Evolutionary conservation across 1,140 invertebrate genomes (phyloP).

Genomic region (Drosophila ogumai): DNA sequence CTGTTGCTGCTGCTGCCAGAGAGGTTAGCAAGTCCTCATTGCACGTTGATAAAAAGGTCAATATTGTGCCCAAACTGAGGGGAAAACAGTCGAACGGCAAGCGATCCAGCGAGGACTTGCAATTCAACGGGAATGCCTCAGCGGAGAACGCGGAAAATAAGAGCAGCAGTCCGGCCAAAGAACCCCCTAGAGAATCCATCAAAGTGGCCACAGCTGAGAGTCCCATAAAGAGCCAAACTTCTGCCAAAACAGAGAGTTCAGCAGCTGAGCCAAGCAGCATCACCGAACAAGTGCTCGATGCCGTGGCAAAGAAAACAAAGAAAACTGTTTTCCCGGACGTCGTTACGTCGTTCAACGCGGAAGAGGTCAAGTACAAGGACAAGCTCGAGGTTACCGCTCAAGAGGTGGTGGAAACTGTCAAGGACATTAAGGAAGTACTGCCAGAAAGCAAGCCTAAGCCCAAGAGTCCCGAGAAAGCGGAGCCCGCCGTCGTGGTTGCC

Average conservation of each 20-base stretch:
- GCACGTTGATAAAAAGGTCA: conserved; percentile 63
- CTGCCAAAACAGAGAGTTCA: conserved; percentile 2
- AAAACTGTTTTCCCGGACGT: conserved; percentile 70
- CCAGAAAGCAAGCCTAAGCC: conserved; percentile 22
- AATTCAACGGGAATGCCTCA: conserved; percentile 5
- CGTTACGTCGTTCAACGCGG: conserved; percentile 23
- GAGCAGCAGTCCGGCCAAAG: conserved; percentile 2
- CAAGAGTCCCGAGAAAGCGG: conserved; percentile 27
- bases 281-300: conserved; percentile 72
- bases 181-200: conserved; percentile 13
- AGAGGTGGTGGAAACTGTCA: conserved; percentile 8
- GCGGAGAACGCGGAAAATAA: conserved; percentile 22
- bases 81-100: conserved; percentile 84
- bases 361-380: conserved; percentile 29
- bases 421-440: conserved; percentile 17
- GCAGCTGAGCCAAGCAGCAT: conserved; percentile 35
- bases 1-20: not conserved
- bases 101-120: conserved; percentile 52
- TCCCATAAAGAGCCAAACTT: not conserved
- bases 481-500: not conserved
- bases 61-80: conserved; percentile 81
- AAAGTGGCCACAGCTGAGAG: conserved; percentile 2
- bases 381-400: conserved; percentile 6
- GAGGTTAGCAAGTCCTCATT: conserved; percentile 18
- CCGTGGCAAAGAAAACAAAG: conserved; percentile 79